phyloP scores from a whole-genome alignment of 2,113 vertebrate species.

The Entomyzon cyanotis region DNA sequence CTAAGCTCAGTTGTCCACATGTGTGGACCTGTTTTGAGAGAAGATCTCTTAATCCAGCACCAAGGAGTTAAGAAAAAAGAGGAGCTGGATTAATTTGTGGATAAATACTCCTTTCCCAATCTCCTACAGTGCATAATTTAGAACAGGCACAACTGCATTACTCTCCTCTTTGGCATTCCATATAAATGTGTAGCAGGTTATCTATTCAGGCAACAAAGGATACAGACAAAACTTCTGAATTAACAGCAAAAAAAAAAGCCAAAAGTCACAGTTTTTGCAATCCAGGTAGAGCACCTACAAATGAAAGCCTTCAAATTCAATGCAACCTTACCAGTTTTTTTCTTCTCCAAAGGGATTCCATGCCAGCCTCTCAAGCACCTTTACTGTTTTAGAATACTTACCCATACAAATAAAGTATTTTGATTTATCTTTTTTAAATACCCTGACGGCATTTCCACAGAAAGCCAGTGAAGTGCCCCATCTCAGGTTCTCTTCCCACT shows the following conservation, averaged over 20 bases:
- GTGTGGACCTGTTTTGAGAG: not conserved
- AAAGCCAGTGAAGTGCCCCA: not conserved
- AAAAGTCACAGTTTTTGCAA: not conserved
- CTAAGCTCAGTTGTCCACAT: not conserved
- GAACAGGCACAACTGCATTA: not conserved
- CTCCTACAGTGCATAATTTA: not conserved
- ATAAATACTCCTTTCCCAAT: not conserved
- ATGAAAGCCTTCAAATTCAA: constrained; percentile 1
- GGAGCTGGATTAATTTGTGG: not conserved
- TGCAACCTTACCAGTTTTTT: constrained; percentile 23
- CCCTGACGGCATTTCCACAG: not conserved
- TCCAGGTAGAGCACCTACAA: not conserved
- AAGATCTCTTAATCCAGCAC: not conserved
- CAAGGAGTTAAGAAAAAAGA: not conserved
- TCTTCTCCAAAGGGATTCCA: not conserved
- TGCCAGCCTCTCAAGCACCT: not conserved
- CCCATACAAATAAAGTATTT: not conserved
- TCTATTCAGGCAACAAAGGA: not conserved
- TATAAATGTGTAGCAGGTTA: not conserved
- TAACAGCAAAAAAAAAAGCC: not conserved
- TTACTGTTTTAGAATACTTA: not conserved
- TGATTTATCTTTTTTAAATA: not conserved
- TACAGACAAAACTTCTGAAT: not conserved
- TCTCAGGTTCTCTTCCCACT: constrained; percentile 57
- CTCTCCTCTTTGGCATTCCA: not conserved